A percentile compares a stretch with the other conserved stretches of the same genome.
phyloP scores from a whole-genome alignment of 2,797 vertebrate species.

The Salarias fasciatus region DNA sequence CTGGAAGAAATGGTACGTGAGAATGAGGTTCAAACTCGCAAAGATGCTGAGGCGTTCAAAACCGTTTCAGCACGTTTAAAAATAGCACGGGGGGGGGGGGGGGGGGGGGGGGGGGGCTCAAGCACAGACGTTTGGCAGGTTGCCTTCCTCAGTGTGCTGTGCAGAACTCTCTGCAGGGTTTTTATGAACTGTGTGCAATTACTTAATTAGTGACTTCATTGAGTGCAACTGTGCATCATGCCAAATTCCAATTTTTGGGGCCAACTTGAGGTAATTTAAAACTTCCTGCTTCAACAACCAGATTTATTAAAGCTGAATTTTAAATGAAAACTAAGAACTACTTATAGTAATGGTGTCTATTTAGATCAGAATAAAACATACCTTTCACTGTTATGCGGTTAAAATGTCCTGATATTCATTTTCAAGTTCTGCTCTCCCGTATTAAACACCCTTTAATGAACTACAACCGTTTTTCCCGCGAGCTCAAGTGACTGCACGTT shows the following conservation, averaged over 20 bases:
- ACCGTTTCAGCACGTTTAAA: constrained; percentile 39
- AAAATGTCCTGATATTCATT: too few species aligned
- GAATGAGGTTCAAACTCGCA: constrained; percentile 20
- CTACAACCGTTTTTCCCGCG: too few species aligned
- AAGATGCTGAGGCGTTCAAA: constrained; percentile 46
- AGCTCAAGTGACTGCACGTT: too few species aligned
- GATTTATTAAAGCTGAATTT: constrained; percentile 6
- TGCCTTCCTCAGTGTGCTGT: constrained; percentile 39
- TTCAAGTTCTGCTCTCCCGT: too few species aligned
- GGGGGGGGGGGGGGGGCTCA: neutral
- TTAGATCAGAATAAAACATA: neutral
- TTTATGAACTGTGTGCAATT: constrained; percentile 66
- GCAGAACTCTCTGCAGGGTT: constrained; percentile 56
- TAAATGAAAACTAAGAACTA: neutral
- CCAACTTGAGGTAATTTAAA: constrained; percentile 28
- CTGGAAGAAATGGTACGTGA: constrained; percentile 25
- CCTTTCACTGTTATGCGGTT: too few species aligned
- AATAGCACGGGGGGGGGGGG: constrained; percentile 24
- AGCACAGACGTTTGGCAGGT: constrained; percentile 58
- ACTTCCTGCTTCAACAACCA: constrained; percentile 18
- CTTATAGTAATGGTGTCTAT: neutral
- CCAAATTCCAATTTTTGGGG: constrained; percentile 38
- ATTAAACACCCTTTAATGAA: too few species aligned
- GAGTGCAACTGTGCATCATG: constrained; percentile 28
- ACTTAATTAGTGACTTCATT: constrained; percentile 61